These are phyloP conservation scores for Ascidia mentula DNA, from an alignment of 23 tunicate species.

Conservation along the genomic window DNA sequence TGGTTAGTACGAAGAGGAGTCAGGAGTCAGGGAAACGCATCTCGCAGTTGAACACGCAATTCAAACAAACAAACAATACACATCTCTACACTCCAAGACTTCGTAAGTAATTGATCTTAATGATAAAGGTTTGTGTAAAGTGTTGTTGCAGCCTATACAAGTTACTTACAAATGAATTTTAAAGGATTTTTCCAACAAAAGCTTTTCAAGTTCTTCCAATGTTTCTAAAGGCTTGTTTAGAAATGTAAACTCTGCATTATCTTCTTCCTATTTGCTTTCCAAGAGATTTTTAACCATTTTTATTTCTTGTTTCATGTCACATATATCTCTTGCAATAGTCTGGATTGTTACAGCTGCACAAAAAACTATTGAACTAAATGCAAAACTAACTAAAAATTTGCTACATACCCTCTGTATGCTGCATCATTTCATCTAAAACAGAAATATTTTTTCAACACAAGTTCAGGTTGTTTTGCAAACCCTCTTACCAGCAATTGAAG, in stretches of 20 bases:
- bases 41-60: too few species aligned
- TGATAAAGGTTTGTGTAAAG: background rate
- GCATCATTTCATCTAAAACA: background rate
- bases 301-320: background rate
- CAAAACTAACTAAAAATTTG: background rate
- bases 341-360: background rate
- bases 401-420: background rate
- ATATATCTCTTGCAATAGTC: background rate
- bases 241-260: background rate
- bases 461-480: background rate
- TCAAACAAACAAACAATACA: too few species aligned
- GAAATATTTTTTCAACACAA: background rate
- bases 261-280: background rate
- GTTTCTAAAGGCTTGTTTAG: slow-evolving; percentile 1
- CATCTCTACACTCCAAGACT: too few species aligned
- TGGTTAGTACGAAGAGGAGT: too few species aligned
- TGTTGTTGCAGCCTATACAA: background rate
- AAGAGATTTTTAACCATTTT: background rate
- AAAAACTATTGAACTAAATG: background rate
- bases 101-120: background rate
- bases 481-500: background rate
- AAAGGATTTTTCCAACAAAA: background rate
- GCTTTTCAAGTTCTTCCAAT: background rate
- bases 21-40: too few species aligned
- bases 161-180: background rate